Base-by-base conservation (phyloP, 2,797 vertebrate species). In the Ceryle rudis region DNA sequence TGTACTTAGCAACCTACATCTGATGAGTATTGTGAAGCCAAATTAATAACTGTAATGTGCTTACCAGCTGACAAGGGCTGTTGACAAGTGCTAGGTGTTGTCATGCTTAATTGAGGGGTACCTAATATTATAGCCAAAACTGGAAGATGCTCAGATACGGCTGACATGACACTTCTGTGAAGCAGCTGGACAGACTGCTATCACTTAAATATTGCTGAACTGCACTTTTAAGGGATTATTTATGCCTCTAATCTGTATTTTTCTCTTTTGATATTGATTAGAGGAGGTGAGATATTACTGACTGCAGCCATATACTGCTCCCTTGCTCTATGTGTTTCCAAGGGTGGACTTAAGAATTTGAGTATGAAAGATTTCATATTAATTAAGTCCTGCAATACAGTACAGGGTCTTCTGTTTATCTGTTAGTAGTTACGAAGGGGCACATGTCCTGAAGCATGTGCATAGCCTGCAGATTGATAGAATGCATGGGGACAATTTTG, bases 401-500 rank as follows among this genome's bases (percentile, higher is more conserved):
- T 37, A 49, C 1, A 8, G 41, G 25, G 14, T 67, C 5, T 66
- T 67, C 42, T 37, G 15, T 74, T 79, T 80, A 42, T 49, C 33
- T 84, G 23, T 37, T 51, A 49, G n/a, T 33, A 46, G 11, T 31
- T 58, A 29, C 11, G 44, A 64, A 65, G 57, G 25, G 6, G 18
- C 6, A 3, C 16, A 39, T 33, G n/a, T 57, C 37, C 57, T 71
- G 57, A 46, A 64, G 51, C 25, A 11, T 65, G 25, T 51, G 18
- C 1, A 0, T 31, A 73, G 23, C 47, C 23, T 62, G 41, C 31
- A 42, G 47, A 44, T 28, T 28, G 73, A 28, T 49, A 46, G 61
- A 57, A 14, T 1, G 1, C 0, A 1, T 14, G 23, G 55, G 64
- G 21, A 58, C 15, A 60, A 47, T 60, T 82, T 47, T 3, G 4